phyloP scores from a whole-genome alignment of 1,140 invertebrate genomes.

The Macrotrachela quadricornifera region DNA sequence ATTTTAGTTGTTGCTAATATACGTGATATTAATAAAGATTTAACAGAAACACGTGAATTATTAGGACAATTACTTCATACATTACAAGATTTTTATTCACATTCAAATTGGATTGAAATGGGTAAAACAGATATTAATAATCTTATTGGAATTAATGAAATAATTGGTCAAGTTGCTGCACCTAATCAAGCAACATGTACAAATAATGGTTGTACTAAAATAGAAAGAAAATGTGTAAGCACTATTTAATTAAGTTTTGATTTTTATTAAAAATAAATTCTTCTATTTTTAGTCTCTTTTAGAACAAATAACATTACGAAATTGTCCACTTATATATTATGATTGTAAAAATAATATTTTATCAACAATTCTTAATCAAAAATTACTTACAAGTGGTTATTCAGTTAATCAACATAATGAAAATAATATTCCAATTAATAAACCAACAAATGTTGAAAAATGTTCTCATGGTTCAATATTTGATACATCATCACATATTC shows the following conservation, averaged over 20 bases:
- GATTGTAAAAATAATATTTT: not conserved
- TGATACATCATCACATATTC: not conserved
- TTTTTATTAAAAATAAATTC: too few relatives aligned
- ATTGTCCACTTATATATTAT: conserved; percentile 4
- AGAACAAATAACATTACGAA: not conserved
- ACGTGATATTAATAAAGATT: not conserved
- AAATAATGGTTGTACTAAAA: not conserved
- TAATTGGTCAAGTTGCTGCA: not conserved
- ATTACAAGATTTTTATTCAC: not conserved
- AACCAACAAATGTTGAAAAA: not conserved
- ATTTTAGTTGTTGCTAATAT: too few relatives aligned
- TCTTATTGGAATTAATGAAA: not conserved
- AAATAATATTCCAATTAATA: not conserved
- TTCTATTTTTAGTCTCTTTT: too few relatives aligned
- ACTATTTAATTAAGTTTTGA: too few relatives aligned
- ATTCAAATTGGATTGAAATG: not conserved
- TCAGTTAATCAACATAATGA: not conserved
- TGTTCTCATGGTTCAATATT: not conserved
- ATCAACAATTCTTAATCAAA: not conserved
- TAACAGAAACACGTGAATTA: not conserved
- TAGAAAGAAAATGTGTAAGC: not conserved
- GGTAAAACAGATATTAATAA: not conserved
- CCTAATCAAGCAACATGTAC: not conserved
- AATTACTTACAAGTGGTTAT: not conserved
- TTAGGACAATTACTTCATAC: not conserved